A percentile compares a stretch with the other conserved stretches of the same genome.
Evolutionary conservation across 2,888 invertebrate species (phyloP).

Genomic region (Epistrophella euchroma): DNA sequence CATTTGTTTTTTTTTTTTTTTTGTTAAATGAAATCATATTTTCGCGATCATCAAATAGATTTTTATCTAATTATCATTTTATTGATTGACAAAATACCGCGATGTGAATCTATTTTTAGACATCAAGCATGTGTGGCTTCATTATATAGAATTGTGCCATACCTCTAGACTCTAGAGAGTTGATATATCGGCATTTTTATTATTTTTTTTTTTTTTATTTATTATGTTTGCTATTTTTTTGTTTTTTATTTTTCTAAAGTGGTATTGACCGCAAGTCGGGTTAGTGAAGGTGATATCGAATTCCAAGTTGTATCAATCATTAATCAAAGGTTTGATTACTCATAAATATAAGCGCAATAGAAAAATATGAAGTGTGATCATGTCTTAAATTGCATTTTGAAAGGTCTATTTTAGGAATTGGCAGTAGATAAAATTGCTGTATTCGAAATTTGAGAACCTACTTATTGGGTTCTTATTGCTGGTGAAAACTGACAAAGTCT

Average conservation of each 20-base stretch:
- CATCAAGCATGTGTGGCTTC: conserved; percentile 24
- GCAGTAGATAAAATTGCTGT: background rate
- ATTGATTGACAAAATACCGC: conserved; percentile 30
- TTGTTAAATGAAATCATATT: conserved; percentile 6
- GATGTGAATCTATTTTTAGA: conserved; percentile 22
- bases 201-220: background rate
- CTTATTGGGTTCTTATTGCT: background rate
- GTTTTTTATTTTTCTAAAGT: conserved; percentile 32
- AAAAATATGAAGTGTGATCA: conserved; percentile 45
- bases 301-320: conserved; percentile 51
- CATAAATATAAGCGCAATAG: conserved; percentile 38
- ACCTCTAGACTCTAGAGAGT: background rate
- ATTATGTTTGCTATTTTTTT: background rate
- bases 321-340: conserved; percentile 42
- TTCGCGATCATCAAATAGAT: conserved; percentile 30
- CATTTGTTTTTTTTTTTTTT: background rate
- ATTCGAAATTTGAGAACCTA: conserved; percentile 4
- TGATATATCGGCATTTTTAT: background rate
- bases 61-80: conserved; percentile 33
- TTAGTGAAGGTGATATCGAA: conserved; percentile 41
- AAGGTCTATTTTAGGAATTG: conserved; percentile 29
- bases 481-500: conserved; percentile 18
- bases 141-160: conserved; percentile 17
- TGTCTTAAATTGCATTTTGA: conserved; percentile 51
- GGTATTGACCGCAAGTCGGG: conserved; percentile 43